Evolutionary conservation across 2,797 vertebrate genomes (phyloP), one percentile per base, ranked within the genome.

Genomic region (Ptychadena robeensis): DNA sequence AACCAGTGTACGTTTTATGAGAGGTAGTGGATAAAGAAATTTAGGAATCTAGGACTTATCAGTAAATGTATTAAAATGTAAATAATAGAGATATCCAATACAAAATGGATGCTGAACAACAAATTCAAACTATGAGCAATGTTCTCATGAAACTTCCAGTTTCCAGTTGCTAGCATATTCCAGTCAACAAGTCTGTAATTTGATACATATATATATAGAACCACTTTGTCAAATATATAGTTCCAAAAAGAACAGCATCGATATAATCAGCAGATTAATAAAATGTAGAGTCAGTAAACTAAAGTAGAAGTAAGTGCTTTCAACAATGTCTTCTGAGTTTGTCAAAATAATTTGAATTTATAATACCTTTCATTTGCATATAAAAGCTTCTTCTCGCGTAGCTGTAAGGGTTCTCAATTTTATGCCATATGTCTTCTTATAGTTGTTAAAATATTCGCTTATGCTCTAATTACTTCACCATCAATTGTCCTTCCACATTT

Each of bases 351-450:
- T 81, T 81, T 57, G 40, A 74, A 76, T 68, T 82, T 76, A 67
- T 69, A 38, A 76, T 70, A 25, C 68, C 11, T 9, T 34, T 63
- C 30, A 82, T 82, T 82, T 68, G 10, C 81, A 82, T 77, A 82
- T 77, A 75, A 82, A 82, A 82, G 81, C 25, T 22, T 27, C 71
- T 70, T 10, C 14, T 61, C 61, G 37, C 15, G 8, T 82, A 68
- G 27, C 64, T 70, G 66, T 64, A 71, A 70, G 53, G 28, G 32
- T 25, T 40, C 34, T 69, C 25, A 37, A 35, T 75, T 69, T 68
- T 32, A 31, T 44, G 44, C 81, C 81, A 82, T 82, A 82, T 82
- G 73, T 59, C 71, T 64, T 27, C 12, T 18, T 28, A 34, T 12
- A 82, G 57, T 32, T 31, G 61, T 37, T 63, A 35, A 81, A 81